Base-by-base conservation (phyloP, 37 sponge, comb jelly and placozoan species). In the Amphimedon queenslandica region DNA sequence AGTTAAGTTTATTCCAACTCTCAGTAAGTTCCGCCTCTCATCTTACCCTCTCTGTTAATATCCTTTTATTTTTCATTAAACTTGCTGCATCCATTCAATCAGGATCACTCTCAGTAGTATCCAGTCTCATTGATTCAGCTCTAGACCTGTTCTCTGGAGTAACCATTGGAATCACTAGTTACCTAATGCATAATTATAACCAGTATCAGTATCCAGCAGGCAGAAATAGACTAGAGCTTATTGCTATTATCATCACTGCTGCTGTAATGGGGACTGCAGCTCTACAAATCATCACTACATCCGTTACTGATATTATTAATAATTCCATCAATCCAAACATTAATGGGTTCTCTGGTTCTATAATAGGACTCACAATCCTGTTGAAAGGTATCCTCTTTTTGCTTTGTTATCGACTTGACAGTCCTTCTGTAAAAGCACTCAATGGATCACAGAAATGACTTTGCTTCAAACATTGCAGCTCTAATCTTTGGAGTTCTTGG, bases 201-300 rank as follows among this genome's bases (percentile, higher is more conserved):
- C 76, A 64, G 2, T 82, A 40, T 51, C 57, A 69, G 25, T 82
- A 82, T 27, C 83, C 83, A 37, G 39, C 67, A 66, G 83, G 83
- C 20, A 40, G 74, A 23, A 67, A 51, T 29, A 65, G 83, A 25
- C 69, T 82, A 28, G 83, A 82, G 31, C 76, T 76, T 4, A 76
- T 82, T 23, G 70, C 83, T 20, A 82, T 82, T 36, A 28, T 82
- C 37, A 64, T 82, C 1, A 74, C 68, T 36, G 83, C 83, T 18
- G 8, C 70, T 10, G 83, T 82, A 5, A 82, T 82, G 83, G 83
- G 83, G 23, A 82, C 83, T 27, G 83, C 83, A 42, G 57, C 83
- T 31, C 60, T 82, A 28, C 83, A 82, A 34, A 65, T 82, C 55
- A 64, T 82, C 53, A 71, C 76, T 1, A 34, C 58, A 16, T 75